These are phyloP conservation scores for Diploptera punctata DNA, from an alignment of 2,888 invertebrate species.

Conservation along the genomic window DNA sequence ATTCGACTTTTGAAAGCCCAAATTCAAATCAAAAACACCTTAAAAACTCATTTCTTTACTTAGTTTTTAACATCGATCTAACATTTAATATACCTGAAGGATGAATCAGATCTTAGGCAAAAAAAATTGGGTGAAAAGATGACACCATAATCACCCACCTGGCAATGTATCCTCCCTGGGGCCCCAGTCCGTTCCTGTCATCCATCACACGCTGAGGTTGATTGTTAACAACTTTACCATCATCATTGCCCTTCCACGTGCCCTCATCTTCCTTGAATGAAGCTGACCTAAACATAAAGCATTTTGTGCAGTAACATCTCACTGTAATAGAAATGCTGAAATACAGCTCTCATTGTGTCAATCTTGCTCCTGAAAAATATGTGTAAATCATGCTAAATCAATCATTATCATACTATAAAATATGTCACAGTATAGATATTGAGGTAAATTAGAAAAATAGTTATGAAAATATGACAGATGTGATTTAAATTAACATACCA, in stretches of 20 bases:
- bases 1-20: too few species aligned
- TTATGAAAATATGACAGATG: too few species aligned
- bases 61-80: too few species aligned
- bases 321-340: background rate
- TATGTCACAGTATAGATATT: too few species aligned
- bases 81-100: constrained; percentile 3
- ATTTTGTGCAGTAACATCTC: constrained; percentile 14
- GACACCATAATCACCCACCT: constrained; percentile 46
- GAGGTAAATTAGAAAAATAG: too few species aligned
- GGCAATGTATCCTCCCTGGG: constrained; percentile 61
- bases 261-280: constrained; percentile 63
- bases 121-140: constrained; percentile 23
- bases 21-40: too few species aligned
- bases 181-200: constrained; percentile 56
- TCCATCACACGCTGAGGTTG: constrained; percentile 60
- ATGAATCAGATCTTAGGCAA: constrained; percentile 19
- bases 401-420: too few species aligned
- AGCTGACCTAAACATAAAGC: constrained; percentile 54
- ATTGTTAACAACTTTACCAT: constrained; percentile 63
- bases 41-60: too few species aligned
- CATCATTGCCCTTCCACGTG: constrained; percentile 67
- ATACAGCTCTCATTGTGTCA: background rate
- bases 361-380: background rate
- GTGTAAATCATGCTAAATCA: too few species aligned
- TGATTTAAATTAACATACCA: too few species aligned